Percentiles rank a stretch among this genome's conserved stretches.
Evolutionary conservation across 2,888 invertebrate species (phyloP).

Genomic region (Salpingus planirostris): DNA sequence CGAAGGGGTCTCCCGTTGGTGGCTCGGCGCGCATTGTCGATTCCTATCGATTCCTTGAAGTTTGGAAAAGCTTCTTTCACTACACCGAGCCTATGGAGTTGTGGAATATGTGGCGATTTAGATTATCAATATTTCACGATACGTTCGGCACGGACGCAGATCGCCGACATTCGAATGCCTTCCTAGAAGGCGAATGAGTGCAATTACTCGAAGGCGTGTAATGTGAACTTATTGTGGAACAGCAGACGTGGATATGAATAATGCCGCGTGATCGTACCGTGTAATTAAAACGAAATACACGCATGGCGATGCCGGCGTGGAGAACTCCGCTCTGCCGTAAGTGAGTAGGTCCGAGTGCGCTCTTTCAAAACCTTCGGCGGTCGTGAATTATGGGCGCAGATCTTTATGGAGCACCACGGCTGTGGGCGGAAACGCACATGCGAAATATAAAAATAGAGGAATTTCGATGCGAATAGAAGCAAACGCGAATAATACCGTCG

Average conservation of each 20-base stretch:
- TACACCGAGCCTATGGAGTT: too few relatives aligned
- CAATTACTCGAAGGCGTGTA: conserved; percentile 37
- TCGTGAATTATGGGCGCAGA: conserved; percentile 13
- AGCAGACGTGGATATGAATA: conserved; percentile 40
- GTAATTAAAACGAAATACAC: conserved; percentile 41
- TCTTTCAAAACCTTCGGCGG: conserved; percentile 8
- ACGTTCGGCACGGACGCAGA: conserved; percentile 15
- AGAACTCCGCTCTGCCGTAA: too few relatives aligned
- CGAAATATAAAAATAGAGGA: too few relatives aligned
- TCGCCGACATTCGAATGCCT: conserved; percentile 19
- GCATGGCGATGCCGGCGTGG: conserved; percentile 27
- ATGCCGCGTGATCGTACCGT: conserved; percentile 38
- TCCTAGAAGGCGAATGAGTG: conserved; percentile 35
- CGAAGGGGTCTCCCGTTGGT: too few relatives aligned
- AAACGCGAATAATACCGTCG: too few relatives aligned
- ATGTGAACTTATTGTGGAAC: conserved; percentile 39
- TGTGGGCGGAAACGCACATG: conserved; percentile 8
- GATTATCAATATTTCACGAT: conserved; percentile 17
- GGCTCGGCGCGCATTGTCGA: too few relatives aligned
- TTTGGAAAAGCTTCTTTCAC: too few relatives aligned
- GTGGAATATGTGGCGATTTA: conserved; percentile 12
- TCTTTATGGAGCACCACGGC: conserved; percentile 11
- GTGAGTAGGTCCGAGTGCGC: too few relatives aligned
- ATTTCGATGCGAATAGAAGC: too few relatives aligned
- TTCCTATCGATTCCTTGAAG: too few relatives aligned